phyloP scores from a whole-genome alignment of 2,113 vertebrate species.

The Arizona elegans region DNA sequence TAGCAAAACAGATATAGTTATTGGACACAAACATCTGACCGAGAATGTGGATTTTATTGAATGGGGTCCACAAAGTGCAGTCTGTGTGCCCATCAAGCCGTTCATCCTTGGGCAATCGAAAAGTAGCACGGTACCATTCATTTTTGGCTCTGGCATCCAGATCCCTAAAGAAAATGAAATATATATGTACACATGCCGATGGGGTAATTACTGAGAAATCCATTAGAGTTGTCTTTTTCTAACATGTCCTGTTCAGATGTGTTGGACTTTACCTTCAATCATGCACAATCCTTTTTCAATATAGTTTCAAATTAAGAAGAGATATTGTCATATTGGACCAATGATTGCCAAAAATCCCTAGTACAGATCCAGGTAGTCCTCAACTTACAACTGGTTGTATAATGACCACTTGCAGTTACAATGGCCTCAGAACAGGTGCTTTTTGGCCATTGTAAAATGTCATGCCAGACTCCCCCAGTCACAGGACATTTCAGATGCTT shows the following conservation, averaged over 20 bases:
- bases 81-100: constrained; percentile 92
- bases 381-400: background rate
- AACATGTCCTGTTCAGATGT: background rate
- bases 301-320: background rate
- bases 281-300: background rate
- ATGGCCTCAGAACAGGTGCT: background rate
- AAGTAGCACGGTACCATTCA: constrained; percentile 86
- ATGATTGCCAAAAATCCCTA: background rate
- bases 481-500: background rate
- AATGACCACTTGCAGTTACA: background rate
- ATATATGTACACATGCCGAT: background rate
- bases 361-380: background rate
- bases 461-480: background rate
- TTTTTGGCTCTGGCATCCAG: constrained; percentile 94
- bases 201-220: background rate
- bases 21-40: constrained; percentile 98
- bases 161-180: constrained; percentile 73
- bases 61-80: constrained; percentile 95
- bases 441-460: background rate
- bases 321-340: background rate
- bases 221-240: background rate
- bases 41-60: constrained; percentile 90
- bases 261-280: background rate
- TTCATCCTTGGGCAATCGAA: constrained; percentile 89
- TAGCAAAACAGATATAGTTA: constrained; percentile 96